Conservation (phyloP, 2,888 invertebrate genomes). For the Macroteleia sp. region DNA sequence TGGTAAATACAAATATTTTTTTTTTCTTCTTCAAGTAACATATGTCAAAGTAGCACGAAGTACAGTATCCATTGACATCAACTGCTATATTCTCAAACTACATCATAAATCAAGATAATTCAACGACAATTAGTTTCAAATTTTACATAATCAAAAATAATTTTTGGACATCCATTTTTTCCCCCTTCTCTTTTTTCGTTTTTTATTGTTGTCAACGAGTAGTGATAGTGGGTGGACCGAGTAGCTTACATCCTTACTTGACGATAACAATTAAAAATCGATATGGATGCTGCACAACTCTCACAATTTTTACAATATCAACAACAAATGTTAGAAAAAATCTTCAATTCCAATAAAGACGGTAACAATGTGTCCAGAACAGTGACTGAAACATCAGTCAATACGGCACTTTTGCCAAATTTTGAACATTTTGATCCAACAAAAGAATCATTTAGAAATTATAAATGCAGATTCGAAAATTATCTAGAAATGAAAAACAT, state of each 20-base stretch:
- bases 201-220: background rate
- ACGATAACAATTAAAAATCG: background rate
- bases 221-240: conserved; percentile 16
- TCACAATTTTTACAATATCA: conserved; percentile 14
- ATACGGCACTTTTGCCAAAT: conserved; percentile 25
- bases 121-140: no score
- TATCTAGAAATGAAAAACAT: background rate
- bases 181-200: no score
- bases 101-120: no score
- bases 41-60: no score
- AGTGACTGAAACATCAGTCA: background rate
- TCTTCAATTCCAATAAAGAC: background rate
- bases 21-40: no score
- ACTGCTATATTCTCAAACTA: background rate
- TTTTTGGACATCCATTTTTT: no score
- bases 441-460: conserved; percentile 36
- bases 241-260: conserved; percentile 5
- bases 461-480: conserved; percentile 33
- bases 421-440: conserved; percentile 28
- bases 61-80: no score
- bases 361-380: no score
- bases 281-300: background rate
- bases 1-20: no score
- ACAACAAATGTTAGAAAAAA: conserved; percentile 2
- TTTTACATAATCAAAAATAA: no score